phyloP scores from a whole-genome alignment of 1,140 invertebrate genomes.

The Anastrepha ludens region DNA sequence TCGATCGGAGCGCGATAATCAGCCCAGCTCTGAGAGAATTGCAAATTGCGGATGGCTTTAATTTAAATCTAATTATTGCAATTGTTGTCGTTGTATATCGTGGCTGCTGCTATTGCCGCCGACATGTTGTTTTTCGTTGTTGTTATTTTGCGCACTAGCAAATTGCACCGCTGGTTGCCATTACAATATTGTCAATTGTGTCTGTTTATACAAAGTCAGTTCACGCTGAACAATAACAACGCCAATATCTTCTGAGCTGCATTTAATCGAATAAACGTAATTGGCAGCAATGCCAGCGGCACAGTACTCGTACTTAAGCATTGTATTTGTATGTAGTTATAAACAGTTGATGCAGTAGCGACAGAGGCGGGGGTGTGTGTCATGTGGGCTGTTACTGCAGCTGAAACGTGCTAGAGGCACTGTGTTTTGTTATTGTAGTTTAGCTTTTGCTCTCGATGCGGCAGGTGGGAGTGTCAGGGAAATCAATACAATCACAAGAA shows the following conservation, averaged over 20 bases:
- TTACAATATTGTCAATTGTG: not conserved
- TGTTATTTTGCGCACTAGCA: conserved; percentile 19
- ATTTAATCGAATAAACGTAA: conserved; percentile 36
- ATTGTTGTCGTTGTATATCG: conserved; percentile 27
- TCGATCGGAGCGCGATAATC: conserved; percentile 8
- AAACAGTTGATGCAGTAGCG: not conserved
- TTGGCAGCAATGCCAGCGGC: conserved; percentile 10
- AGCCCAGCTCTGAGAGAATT: not conserved
- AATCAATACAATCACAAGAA: conserved; percentile 12
- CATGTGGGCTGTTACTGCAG: not conserved
- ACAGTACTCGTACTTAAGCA: not conserved
- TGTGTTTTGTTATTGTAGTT: not conserved
- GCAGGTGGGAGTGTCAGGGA: not conserved
- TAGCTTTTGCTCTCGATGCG: not conserved
- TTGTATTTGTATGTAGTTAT: not conserved
- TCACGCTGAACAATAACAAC: not conserved
- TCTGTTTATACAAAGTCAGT: not conserved
- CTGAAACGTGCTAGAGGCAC: not conserved
- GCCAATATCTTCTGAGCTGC: not conserved
- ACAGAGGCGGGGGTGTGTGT: not conserved
- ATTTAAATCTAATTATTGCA: conserved; percentile 44
- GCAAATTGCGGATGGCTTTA: conserved; percentile 37
- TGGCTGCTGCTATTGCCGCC: not conserved
- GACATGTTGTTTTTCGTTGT: not conserved
- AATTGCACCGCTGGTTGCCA: not conserved